Evolutionary conservation across 2,113 vertebrate genomes (phyloP).

Genomic region (Oxygymnocypris stewartii): DNA sequence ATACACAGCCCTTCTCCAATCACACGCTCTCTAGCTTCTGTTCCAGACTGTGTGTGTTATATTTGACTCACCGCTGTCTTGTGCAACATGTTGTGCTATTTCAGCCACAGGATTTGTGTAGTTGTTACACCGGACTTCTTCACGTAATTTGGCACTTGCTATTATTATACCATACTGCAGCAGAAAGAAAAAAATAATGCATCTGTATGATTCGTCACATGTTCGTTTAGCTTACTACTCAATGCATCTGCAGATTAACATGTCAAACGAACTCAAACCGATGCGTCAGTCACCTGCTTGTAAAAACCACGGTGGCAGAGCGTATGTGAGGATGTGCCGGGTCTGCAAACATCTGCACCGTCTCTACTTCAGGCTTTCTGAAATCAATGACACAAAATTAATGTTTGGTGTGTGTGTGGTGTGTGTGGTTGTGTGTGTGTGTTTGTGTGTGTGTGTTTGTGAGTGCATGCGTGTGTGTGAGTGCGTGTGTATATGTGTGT

Average conservation of each 20-base stretch:
- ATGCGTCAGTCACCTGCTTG: background rate
- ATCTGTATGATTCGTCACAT: background rate
- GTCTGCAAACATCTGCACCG: background rate
- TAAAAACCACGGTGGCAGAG: background rate
- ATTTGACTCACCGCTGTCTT: background rate
- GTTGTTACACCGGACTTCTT: background rate
- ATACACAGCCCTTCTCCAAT: background rate
- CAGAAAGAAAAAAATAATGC: background rate
- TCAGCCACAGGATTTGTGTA: background rate
- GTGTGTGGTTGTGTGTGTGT: too few relatives aligned
- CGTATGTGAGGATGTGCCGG: background rate
- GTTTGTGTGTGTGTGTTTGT: too few relatives aligned
- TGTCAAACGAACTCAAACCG: background rate
- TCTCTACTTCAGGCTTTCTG: background rate
- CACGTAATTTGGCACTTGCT: accelerated
- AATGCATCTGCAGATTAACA: background rate
- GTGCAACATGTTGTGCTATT: accelerated
- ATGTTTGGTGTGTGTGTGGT: too few relatives aligned
- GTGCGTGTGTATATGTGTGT: too few relatives aligned
- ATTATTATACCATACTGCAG: background rate
- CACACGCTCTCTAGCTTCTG: background rate
- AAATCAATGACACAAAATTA: background rate
- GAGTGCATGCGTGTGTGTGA: too few relatives aligned
- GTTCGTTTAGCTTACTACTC: background rate
- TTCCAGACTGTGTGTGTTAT: background rate